Conservation (phyloP, 2,797 vertebrate species). For the Malurus splendens region DNA sequence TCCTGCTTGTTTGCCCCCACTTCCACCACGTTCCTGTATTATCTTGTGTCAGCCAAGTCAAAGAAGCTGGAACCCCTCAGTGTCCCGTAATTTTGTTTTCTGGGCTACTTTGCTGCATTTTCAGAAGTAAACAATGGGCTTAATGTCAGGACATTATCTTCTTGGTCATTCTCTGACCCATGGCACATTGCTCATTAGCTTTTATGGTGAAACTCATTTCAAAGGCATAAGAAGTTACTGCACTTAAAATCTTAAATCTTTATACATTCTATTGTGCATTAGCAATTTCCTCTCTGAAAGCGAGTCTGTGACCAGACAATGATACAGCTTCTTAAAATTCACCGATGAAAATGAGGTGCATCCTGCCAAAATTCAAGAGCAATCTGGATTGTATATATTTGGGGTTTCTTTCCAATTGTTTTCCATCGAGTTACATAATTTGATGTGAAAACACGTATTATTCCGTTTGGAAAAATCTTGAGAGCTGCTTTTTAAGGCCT, state of each 20-base stretch:
- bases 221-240: neutral
- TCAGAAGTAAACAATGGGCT: neutral
- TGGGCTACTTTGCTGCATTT: neutral
- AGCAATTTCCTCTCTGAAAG: neutral
- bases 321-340: neutral
- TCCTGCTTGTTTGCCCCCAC: neutral
- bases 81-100: neutral
- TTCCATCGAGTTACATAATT: neutral
- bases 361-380: neutral
- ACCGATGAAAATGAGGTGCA: neutral
- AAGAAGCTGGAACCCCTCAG: neutral
- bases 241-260: neutral
- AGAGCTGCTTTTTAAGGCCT: neutral
- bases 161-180: neutral
- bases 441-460: rapidly evolving
- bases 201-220: neutral
- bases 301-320: neutral
- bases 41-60: neutral
- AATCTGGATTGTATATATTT: neutral
- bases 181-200: neutral
- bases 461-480: neutral
- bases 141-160: neutral
- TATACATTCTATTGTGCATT: neutral
- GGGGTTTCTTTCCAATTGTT: neutral
- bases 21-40: neutral